Evolutionary conservation across 2,888 invertebrate genomes (phyloP), one percentile per base, ranked within the genome.

Genomic region (Drosophila silvestris): DNA sequence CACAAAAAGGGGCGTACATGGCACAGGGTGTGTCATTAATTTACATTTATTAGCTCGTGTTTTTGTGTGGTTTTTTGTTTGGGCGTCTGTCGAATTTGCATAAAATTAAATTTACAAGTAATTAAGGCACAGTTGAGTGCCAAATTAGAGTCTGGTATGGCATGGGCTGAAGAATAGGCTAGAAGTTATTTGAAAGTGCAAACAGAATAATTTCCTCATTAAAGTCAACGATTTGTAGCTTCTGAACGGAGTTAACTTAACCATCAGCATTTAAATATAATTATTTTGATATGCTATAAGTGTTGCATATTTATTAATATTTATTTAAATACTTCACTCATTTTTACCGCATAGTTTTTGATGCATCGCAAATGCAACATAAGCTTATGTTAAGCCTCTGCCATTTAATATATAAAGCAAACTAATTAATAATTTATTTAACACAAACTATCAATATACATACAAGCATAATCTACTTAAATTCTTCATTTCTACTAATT

Each of bases 1-100:
- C 61, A 70, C 74, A 72, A 62, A 47, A 12, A 50, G 60, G 81
- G 72, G 53, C 58, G 56, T 26, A 39, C 30, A 56, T 33, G 35
- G 41, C 26, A 41, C 26, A 28, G 70, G 70, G 70, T 67, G 68
- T 79, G 72, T 69, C 82, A 85, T 91, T 84, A 86, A 91, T 91
- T 91, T 91, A 86, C 90, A 91, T 89, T 91, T 89, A 91, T 91
- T 91, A 90, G 83, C 86, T 85, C 74, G 67, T 86, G 90, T 90
- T 91, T 84, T 75, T 78, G 57, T 72, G 79, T 53, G 65, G 51
- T 56, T 67, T 70, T 52, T 54, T 35, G 5, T 26, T 47, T 22
- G 37, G 28, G 33, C 51, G 51, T 22, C 41, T n/a, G 41, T 70
- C 53, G 22, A 59, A 85, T 85, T 83, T 75, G 70, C 80, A 83